phyloP scores from a whole-genome alignment of 2,797 vertebrate species.

The Dicrostonyx torquatus region DNA sequence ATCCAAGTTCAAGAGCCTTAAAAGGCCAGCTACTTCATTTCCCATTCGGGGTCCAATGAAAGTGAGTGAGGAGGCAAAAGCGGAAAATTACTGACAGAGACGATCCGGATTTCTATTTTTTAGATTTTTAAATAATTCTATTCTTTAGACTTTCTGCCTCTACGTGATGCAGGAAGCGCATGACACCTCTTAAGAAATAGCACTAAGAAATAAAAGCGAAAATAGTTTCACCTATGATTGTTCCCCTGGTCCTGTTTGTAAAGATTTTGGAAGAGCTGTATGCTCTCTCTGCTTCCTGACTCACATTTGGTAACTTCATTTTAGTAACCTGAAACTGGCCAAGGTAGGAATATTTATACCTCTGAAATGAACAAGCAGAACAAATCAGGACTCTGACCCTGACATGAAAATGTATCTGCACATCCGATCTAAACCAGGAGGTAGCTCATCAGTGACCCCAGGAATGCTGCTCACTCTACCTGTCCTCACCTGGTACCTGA shows the following conservation, averaged over 20 bases:
- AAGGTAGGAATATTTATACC: not conserved
- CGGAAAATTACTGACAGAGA: not conserved
- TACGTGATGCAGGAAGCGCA: not conserved
- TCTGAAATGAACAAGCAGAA: not conserved
- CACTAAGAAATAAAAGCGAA: not conserved
- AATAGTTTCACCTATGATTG: not conserved
- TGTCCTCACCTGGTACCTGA: not conserved
- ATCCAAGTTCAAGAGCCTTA: constrained; percentile 34
- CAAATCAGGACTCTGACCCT: not conserved
- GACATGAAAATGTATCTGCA: not conserved
- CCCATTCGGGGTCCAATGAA: not conserved
- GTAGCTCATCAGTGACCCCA: not conserved
- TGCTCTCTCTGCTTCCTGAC: not conserved
- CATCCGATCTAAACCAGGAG: not conserved
- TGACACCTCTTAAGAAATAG: not conserved
- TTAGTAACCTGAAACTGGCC: not conserved
- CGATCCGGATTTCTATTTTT: not conserved
- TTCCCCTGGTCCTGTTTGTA: not conserved
- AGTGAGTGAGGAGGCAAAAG: not conserved
- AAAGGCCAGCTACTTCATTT: constrained; percentile 53
- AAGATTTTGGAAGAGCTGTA: not conserved
- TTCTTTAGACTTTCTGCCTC: not conserved
- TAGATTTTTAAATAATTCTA: not conserved
- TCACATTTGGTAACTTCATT: not conserved
- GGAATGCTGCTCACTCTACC: not conserved